Conservation (phyloP, 2,113 vertebrate genomes). For the Ibidorhyncha struthersii region DNA sequence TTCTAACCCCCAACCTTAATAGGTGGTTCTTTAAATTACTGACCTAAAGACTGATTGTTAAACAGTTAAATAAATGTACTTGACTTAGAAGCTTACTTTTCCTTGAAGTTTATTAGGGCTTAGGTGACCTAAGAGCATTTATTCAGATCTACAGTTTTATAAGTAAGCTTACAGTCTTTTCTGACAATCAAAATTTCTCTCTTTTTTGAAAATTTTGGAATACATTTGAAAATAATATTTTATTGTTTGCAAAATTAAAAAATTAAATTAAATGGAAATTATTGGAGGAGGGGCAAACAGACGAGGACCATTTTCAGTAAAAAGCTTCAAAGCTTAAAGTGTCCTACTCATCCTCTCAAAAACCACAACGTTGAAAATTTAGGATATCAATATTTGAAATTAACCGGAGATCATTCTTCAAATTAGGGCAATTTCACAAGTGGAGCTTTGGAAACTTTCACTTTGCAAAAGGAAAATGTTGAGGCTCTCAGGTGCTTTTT, state of each 20-base stretch:
- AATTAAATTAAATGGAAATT: background rate
- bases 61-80: background rate
- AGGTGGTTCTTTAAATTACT: background rate
- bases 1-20: background rate
- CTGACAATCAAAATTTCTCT: background rate
- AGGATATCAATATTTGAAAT: background rate
- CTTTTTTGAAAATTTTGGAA: background rate
- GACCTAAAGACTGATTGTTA: background rate
- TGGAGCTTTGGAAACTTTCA: background rate
- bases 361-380: background rate
- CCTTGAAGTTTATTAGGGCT: background rate
- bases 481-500: background rate
- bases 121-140: background rate
- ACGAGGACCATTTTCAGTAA: background rate
- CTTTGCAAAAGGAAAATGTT: background rate
- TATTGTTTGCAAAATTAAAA: background rate
- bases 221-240: background rate
- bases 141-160: background rate
- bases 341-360: background rate
- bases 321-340: background rate
- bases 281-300: background rate
- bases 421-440: background rate
- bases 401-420: background rate
- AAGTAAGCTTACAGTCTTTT: background rate
- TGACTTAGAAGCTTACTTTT: background rate